Conservation (phyloP, 2,113 vertebrate genomes). For the Labeo rohita region DNA sequence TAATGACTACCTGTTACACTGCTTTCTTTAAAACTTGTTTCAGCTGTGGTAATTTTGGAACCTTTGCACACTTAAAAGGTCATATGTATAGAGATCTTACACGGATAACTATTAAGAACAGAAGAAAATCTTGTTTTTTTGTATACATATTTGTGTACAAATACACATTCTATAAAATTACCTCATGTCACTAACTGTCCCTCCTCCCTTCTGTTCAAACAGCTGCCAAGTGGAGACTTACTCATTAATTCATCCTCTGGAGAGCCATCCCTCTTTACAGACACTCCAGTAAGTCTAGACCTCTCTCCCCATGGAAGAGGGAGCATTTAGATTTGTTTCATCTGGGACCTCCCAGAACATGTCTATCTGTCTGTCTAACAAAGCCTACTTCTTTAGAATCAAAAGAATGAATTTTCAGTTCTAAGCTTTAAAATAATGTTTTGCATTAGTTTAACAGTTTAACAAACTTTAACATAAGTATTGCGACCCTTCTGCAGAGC, state of each 20-base stretch:
- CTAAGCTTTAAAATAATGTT: not conserved
- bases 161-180: slow-evolving; percentile 36
- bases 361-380: slow-evolving; percentile 28
- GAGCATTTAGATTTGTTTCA: slow-evolving; percentile 11
- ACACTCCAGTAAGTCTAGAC: slow-evolving; percentile 77
- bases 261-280: slow-evolving; percentile 78
- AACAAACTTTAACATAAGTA: not conserved
- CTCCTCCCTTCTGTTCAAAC: slow-evolving; percentile 60
- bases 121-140: slow-evolving; percentile 13
- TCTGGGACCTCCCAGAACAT: slow-evolving; percentile 23
- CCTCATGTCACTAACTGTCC: slow-evolving; percentile 38
- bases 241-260: slow-evolving; percentile 80
- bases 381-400: not conserved
- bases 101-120: not conserved
- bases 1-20: not conserved
- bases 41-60: not conserved
- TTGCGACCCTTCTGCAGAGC: slow-evolving; percentile 67
- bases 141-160: not conserved
- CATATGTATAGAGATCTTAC: not conserved
- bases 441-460: not conserved
- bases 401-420: not conserved
- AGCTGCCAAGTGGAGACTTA: slow-evolving; percentile 82
- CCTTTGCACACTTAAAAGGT: not conserved
- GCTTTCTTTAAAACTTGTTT: not conserved
- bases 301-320: slow-evolving; percentile 46